Base-by-base conservation (phyloP, 2,797 vertebrate species). In the Diglossa cyanea region DNA sequence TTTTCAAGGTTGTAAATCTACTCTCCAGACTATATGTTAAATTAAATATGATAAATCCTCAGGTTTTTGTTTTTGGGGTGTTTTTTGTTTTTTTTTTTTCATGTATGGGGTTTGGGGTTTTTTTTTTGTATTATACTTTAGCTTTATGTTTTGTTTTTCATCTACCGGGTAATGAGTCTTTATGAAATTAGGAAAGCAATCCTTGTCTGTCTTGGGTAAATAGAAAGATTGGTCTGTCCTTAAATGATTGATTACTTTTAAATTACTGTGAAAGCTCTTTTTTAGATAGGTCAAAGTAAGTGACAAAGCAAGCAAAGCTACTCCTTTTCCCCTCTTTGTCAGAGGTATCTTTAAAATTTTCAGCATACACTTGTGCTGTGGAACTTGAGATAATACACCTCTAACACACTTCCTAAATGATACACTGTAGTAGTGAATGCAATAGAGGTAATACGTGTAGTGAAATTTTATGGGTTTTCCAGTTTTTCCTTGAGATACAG, bases 191-290 rank as follows among this genome's bases (percentile, higher is more conserved):
- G 90, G 91, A 96, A 94, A 80, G 16, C 31, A 86, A 47, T 92
- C 61, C 54, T 93, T 75, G 39, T 75, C 77, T 88, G 31, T 21
- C 53, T 94, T 94, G 65, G 17, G 23, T 96, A 96, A 97, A 97
- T 79, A 92, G 47, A 88, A 86, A 93, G 50, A 92, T 55, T 82
- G 66, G 33, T 53, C 88, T 89, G 58, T 76, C 60, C 82, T 95
- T 93, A 94, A 91, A 44, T 91, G 78, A 72, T 86, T 94, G 92
- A 96, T 97, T 96, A 74, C 62, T 94, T 74, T 84, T 96, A 94
- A 96, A 96, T 96, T 94, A 90, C 72, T 85, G 57, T 79, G 81
- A 96, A 94, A 88, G n/a, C 60, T 95, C 57, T 35, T 96, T 96
- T 96, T 93, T 76, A 91, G 95, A 79, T 73, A 77, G 50, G 58